phyloP scores from a whole-genome alignment of 1,140 invertebrate species.

The Drosophila simulans region DNA sequence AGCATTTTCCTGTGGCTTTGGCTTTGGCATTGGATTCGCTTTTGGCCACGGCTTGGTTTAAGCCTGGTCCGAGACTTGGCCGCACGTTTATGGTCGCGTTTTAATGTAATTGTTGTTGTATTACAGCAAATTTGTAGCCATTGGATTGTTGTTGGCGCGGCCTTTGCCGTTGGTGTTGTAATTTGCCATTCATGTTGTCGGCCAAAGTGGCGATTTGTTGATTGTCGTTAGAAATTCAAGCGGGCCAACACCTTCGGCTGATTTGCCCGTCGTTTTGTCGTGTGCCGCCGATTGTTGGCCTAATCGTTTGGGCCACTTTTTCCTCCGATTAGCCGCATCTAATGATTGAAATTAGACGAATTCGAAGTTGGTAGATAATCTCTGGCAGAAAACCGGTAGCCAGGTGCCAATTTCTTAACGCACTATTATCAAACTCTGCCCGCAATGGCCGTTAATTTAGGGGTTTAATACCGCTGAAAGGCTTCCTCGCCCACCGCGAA shows the following conservation, averaged over 20 bases:
- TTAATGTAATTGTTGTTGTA: slow-evolving; percentile 83
- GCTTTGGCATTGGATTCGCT: slow-evolving; percentile 39
- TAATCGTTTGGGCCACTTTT: slow-evolving; percentile 25
- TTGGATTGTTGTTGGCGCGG: slow-evolving; percentile 56
- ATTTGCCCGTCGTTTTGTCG: slow-evolving; percentile 68
- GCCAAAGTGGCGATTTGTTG: slow-evolving; percentile 72
- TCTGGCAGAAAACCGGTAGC: slow-evolving; percentile 49
- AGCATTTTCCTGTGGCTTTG: slow-evolving; percentile 48
- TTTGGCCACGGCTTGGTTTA: slow-evolving; percentile 35
- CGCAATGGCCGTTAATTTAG: slow-evolving; percentile 48
- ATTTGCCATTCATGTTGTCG: slow-evolving; percentile 81
- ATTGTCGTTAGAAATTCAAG: slow-evolving; percentile 65
- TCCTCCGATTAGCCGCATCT: slow-evolving; percentile 33
- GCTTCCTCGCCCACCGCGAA: slow-evolving; percentile 45
- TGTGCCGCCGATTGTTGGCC: slow-evolving; percentile 60
- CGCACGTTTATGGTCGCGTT: slow-evolving; percentile 81
- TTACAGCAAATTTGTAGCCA: slow-evolving; percentile 79
- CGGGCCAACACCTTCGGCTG: slow-evolving; percentile 49
- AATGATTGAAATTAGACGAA: slow-evolving; percentile 34
- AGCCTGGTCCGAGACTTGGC: slow-evolving; percentile 45
- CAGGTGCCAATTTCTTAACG: slow-evolving; percentile 40
- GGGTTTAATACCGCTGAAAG: slow-evolving; percentile 39
- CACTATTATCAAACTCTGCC: slow-evolving; percentile 36
- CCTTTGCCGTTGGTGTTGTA: slow-evolving; percentile 58
- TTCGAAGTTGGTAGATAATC: slow-evolving; percentile 13